Percentiles rank a stretch among this genome's conserved stretches.
These are phyloP conservation scores for Bombycilla garrulus DNA, from an alignment of 2,113 vertebrate genomes.

Conservation along the genomic window DNA sequence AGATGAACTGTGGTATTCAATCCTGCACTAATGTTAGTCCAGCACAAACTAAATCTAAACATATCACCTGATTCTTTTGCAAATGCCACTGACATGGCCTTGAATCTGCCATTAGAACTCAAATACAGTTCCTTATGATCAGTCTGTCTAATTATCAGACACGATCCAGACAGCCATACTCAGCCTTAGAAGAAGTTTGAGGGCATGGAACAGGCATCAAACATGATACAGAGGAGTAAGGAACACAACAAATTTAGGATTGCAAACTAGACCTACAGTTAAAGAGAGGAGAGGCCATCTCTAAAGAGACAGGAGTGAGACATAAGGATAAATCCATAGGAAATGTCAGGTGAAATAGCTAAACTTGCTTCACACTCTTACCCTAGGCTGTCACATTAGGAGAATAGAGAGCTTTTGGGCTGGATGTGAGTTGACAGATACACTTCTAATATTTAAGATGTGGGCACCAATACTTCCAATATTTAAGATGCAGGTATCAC, in stretches of 20 bases:
- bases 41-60: neutral
- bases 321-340: neutral
- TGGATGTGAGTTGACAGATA: neutral
- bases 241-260: neutral
- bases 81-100: neutral
- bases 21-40: neutral
- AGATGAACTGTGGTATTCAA: neutral
- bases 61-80: neutral
- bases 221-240: neutral
- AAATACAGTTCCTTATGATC: neutral
- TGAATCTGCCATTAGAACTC: neutral
- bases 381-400: neutral
- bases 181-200: neutral
- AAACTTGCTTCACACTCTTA: neutral
- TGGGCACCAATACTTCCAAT: neutral
- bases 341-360: neutral
- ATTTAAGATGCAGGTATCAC: neutral
- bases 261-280: neutral
- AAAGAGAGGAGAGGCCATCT: neutral
- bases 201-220: neutral
- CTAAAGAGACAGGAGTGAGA: neutral
- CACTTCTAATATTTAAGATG: neutral
- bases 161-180: rapidly evolving
- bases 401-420: neutral
- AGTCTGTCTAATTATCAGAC: neutral